Evolutionary conservation across 2,797 vertebrate genomes (phyloP).

Genomic region (Naso thynnoides): DNA sequence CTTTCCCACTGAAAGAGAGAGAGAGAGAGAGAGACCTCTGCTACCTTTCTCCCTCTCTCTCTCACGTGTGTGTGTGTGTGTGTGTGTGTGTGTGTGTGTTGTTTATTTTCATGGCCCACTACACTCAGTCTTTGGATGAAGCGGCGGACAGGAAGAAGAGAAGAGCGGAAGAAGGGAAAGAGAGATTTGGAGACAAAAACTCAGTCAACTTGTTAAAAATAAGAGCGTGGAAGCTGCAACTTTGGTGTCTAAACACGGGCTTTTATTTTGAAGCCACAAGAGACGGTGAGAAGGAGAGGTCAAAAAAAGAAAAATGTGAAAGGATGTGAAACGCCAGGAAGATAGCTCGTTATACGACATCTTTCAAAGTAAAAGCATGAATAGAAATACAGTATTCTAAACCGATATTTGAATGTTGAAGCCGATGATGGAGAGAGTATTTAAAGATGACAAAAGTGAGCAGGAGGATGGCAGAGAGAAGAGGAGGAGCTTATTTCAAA

Average conservation of each 20-base stretch:
- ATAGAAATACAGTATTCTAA: too few relatives aligned
- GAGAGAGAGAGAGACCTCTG: constrained; percentile 73
- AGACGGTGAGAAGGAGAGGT: background rate
- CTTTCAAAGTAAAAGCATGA: background rate
- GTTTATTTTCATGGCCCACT: constrained; percentile 1
- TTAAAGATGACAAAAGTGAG: too few relatives aligned
- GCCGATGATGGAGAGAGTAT: background rate
- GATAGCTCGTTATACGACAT: background rate
- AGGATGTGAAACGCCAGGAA: too few relatives aligned
- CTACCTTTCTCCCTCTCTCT: constrained; percentile 65
- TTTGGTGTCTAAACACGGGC: background rate
- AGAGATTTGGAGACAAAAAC: background rate
- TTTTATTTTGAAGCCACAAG: background rate
- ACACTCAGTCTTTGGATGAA: background rate
- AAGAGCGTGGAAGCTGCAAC: constrained; percentile 24
- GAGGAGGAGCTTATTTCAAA: too few relatives aligned
- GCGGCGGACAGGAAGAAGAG: background rate
- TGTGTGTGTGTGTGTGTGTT: constrained; percentile 10
- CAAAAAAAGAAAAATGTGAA: background rate
- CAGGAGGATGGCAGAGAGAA: too few relatives aligned
- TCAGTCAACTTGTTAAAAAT: background rate
- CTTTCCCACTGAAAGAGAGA: constrained; percentile 86
- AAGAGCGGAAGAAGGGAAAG: background rate
- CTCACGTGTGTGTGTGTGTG: constrained; percentile 7
- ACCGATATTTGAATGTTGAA: constrained; percentile 1